phyloP scores from a whole-genome alignment of 2,113 vertebrate species.

The Vombatus ursinus region DNA sequence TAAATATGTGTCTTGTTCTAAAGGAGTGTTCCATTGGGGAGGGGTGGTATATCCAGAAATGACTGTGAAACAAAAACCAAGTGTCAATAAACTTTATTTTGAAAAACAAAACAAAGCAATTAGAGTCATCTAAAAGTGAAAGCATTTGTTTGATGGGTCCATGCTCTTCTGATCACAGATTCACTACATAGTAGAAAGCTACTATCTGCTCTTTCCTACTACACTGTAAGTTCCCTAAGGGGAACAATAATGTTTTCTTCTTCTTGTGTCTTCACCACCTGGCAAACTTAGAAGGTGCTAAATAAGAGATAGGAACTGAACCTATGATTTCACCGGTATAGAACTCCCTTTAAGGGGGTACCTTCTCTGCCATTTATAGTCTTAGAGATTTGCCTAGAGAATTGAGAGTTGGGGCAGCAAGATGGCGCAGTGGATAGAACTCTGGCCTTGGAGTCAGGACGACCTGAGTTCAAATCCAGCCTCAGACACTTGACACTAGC shows the following conservation, averaged over 20 bases:
- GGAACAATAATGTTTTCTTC: background rate
- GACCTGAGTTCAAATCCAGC: too few relatives aligned
- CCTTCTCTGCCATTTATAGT: background rate
- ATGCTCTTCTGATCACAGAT: background rate
- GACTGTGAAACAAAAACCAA: background rate
- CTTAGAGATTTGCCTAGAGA: background rate
- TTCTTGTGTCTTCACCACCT: background rate
- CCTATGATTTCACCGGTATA: background rate
- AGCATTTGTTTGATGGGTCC: background rate
- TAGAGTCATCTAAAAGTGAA: background rate
- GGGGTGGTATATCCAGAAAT: background rate
- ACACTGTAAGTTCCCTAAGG: background rate
- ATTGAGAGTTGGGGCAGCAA: background rate
- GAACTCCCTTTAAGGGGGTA: background rate
- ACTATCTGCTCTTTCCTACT: background rate
- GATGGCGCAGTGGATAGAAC: too few relatives aligned
- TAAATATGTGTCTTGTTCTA: background rate
- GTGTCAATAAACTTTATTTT: background rate
- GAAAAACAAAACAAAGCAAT: background rate
- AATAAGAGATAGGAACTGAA: background rate
- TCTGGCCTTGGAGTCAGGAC: too few relatives aligned
- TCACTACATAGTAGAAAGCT: background rate
- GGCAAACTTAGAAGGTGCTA: background rate
- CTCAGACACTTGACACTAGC: too few relatives aligned
- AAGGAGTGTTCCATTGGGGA: background rate